Conservation (phyloP, 2,888 invertebrate genomes). For the Pecten maximus region DNA sequence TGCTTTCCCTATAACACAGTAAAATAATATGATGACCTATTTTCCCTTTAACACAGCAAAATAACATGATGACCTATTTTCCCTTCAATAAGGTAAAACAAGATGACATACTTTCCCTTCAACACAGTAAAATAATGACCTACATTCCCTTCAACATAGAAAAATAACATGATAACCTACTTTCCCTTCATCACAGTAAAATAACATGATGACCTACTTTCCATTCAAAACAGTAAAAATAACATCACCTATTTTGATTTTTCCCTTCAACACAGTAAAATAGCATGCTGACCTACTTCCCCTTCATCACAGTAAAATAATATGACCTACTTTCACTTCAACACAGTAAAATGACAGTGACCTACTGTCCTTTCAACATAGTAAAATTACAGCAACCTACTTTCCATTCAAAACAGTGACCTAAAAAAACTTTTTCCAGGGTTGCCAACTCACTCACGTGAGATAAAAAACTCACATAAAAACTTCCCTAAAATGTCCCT, state of each 20-base stretch:
- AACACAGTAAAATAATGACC: background rate
- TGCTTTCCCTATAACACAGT: background rate
- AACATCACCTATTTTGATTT: background rate
- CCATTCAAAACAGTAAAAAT: background rate
- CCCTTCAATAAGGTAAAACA: background rate
- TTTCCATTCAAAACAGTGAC: no score
- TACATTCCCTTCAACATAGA: background rate
- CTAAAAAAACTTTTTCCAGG: no score
- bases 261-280: background rate
- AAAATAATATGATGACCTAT: background rate
- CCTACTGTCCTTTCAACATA: background rate
- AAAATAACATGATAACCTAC: background rate
- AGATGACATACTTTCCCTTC: background rate
- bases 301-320: background rate
- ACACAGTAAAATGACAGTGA: background rate
- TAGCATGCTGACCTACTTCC: background rate
- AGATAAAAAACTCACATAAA: no score
- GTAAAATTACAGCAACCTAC: no score
- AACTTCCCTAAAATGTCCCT: no score
- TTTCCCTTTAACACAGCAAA: background rate
- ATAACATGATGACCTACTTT: background rate
- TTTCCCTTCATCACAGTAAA: background rate
- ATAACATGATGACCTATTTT: background rate
- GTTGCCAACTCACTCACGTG: no score
- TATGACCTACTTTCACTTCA: background rate